Base-by-base conservation (phyloP, 2,113 vertebrate genomes). In the Pedetes capensis region DNA sequence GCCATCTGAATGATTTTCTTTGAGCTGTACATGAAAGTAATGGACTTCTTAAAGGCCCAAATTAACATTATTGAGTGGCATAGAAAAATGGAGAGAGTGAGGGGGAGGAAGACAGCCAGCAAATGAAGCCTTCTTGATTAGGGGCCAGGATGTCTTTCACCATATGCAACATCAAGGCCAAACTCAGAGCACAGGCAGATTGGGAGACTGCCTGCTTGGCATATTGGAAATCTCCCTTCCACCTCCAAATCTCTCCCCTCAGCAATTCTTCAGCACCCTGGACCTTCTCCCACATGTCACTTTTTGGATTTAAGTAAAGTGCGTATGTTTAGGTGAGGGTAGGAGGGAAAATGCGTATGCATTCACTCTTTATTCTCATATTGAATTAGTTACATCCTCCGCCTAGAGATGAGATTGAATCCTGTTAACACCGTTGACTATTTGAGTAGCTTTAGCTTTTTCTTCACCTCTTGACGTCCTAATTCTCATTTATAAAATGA, bases 41-140 rank as follows among this genome's bases (percentile, higher is more conserved):
- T 63, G 82, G 94, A 95, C 95, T 98, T 97, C 96, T 96, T 94
- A 96, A 96, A 97, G 94, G 85, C 64, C n/a, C 87, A 97, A 97
- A 94, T 98, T 98, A 97, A 91, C 95, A 97, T 97, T 95, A 97
- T 83, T 96, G 96, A 98, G 64, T 76, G 61, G 32, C 86, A 96
- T 6, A 75, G 76, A 57, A 80, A 84, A 68, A 61, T 14, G 5
- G 27, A 49, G 27, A 42, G 17, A 25, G 17, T 5, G 39, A 4
- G 8, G 17, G 18, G 18, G 71, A 66, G 14, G 22, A 39, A 47
- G 47, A 57, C 18, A 68, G 75, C 5, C 55, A 93, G 94, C 32
- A 87, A 97, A 93, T 27, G 6, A 66, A 12, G 61, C 59, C 68
- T 92, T 89, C 74, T 66, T 87, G 89, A 94, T 86, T 68, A 90